Evolutionary conservation across 2,888 invertebrate genomes (phyloP), one percentile per base, ranked within the genome.

Genomic region (Drosophila nr. perissopoda): DNA sequence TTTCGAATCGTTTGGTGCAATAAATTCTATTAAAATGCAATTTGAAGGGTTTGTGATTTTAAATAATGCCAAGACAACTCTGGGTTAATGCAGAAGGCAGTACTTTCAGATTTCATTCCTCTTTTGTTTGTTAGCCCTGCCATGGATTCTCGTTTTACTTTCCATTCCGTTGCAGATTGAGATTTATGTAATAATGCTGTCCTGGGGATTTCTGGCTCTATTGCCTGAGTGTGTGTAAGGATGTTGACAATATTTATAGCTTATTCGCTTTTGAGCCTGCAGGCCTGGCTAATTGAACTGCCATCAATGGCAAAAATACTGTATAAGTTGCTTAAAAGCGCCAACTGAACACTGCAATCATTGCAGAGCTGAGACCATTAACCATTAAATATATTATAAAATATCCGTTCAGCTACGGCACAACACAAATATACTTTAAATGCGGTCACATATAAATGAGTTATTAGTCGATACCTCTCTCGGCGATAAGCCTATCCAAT

Each of bases 21-120:
- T 89, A 87, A 87, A 87, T 87, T 87, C 89, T 83, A 89, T 87
- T 87, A 89, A 87, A 87, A 87, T 89, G 87, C 87, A 87, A 87
- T 87, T 87, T 89, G 89, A 87, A 85, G 88, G 83, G 81, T 71
- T 83, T 85, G 73, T 81, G 87, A 87, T 85, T 87, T 87, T 85
- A 89, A 89, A 87, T 89, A 89, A 87, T 79, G 83, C 85, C 81
- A 78, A 70, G 78, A 65, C 68, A 72, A 42, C 56, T 69, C 53
- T 45, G 71, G 69, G 64, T 70, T 81, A 72, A 78, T 78, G 76
- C 78, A 63, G 63, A 73, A 64, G 69, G 64, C 77, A 65, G 76
- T 76, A 65, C 54, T 21, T 53, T 66, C 56, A 49, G 29, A 42
- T 29, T 51, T 51, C 42, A 16, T 52, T 62, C 62, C 34, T 40